These are phyloP conservation scores for Sandelia bainsii DNA, from an alignment of 2,797 vertebrate genomes.

Conservation along the genomic window DNA sequence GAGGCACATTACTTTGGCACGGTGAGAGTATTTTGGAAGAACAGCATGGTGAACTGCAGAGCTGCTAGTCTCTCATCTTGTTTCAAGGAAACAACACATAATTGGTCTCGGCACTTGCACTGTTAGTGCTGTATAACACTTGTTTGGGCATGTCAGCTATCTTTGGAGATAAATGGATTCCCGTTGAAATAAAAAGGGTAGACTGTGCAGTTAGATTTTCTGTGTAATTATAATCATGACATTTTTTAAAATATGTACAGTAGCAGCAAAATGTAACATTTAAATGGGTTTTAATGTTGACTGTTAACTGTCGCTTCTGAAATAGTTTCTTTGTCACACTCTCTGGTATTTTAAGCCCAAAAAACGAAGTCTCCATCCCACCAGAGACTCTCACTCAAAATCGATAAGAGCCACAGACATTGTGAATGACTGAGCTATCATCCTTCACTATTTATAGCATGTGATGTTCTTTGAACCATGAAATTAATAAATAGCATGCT, in stretches of 20 bases:
- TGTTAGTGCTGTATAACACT: slow-evolving; percentile 59
- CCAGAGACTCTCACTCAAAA: slow-evolving; percentile 76
- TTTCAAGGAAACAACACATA: slow-evolving; percentile 71
- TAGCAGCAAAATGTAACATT: slow-evolving; percentile 19
- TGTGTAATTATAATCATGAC: slow-evolving; percentile 51
- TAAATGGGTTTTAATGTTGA: slow-evolving; percentile 11
- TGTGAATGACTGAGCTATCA: slow-evolving; percentile 82
- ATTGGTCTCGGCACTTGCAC: slow-evolving; percentile 67
- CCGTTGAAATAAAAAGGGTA: slow-evolving; percentile 59
- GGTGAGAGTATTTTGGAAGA: slow-evolving; percentile 50
- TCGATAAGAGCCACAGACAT: slow-evolving; percentile 80
- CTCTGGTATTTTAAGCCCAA: slow-evolving; percentile 41
- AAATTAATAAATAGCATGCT: slow-evolving; percentile 90
- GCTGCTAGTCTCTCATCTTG: slow-evolving; percentile 57
- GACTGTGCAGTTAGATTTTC: slow-evolving; percentile 6
- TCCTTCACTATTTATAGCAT: slow-evolving; percentile 86
- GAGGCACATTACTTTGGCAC: slow-evolving; percentile 74
- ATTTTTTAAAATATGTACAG: slow-evolving; percentile 38
- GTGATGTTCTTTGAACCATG: slow-evolving; percentile 86
- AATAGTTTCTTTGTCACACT: slow-evolving; percentile 13
- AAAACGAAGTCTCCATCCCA: slow-evolving; percentile 64
- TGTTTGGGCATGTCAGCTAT: slow-evolving; percentile 57
- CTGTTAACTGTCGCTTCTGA: slow-evolving; percentile 15
- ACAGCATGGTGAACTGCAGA: slow-evolving; percentile 49
- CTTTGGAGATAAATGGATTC: slow-evolving; percentile 63